Percentiles rank a stretch among this genome's conserved stretches.
These are phyloP conservation scores for Drosophila paranaensis DNA, from an alignment of 2,888 invertebrate species.

Conservation along the genomic window DNA sequence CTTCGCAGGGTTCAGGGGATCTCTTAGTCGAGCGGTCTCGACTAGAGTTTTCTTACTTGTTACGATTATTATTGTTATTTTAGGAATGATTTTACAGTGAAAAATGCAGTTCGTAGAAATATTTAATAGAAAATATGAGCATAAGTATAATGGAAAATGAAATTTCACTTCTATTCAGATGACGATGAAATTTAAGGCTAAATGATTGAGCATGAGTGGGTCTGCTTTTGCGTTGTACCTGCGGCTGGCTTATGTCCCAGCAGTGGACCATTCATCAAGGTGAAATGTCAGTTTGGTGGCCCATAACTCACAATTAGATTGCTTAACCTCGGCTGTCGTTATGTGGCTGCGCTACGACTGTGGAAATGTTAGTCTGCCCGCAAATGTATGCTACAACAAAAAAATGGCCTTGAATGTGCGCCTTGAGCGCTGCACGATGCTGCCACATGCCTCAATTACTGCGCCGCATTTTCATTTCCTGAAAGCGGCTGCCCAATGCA, in stretches of 20 bases:
- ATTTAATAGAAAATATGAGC: slow-evolving; percentile 6
- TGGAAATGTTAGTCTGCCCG: slow-evolving; percentile 10
- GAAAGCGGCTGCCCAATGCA: background rate
- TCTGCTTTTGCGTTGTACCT: slow-evolving; percentile 9
- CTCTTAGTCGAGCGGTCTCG: no score
- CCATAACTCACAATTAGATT: slow-evolving; percentile 63
- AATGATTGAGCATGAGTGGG: slow-evolving; percentile 41
- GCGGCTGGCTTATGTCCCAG: slow-evolving; percentile 1
- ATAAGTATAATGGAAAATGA: no score
- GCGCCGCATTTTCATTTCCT: slow-evolving; percentile 21
- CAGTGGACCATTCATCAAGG: slow-evolving; percentile 61
- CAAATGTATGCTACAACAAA: slow-evolving; percentile 15
- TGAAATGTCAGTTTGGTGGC: slow-evolving; percentile 63
- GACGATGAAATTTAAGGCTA: slow-evolving; percentile 47
- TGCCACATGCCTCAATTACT: slow-evolving; percentile 26
- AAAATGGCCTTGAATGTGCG: slow-evolving; percentile 33
- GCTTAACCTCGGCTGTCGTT: slow-evolving; percentile 13
- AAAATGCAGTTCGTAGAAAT: slow-evolving; percentile 8
- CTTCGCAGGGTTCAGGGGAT: no score
- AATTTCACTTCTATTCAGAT: background rate
- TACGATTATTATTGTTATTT: background rate
- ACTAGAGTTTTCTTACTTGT: no score
- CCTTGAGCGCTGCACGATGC: slow-evolving; percentile 1
- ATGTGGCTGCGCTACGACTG: background rate
- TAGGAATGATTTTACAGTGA: background rate